phyloP scores from a whole-genome alignment of 1,140 invertebrate species.

The Hyposmocoma kahamanoa region DNA sequence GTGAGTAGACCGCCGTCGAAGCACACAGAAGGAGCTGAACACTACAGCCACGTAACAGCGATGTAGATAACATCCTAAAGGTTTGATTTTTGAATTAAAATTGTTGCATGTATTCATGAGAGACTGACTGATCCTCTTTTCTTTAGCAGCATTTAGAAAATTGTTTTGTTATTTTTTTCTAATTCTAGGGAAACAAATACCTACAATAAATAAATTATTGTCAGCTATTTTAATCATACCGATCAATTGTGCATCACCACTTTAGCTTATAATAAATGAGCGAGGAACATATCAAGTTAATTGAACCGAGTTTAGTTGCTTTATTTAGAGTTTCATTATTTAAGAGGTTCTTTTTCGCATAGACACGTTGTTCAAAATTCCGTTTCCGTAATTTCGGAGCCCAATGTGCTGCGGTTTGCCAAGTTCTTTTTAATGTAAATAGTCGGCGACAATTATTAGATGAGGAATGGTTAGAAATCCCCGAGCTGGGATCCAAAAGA shows the following conservation, averaged over 20 bases:
- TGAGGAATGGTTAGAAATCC: too few species aligned
- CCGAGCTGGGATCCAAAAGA: too few species aligned
- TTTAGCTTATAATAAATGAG: slow-evolving; percentile 42
- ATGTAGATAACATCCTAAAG: slow-evolving; percentile 45
- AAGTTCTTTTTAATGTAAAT: too few species aligned
- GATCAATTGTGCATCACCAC: slow-evolving; percentile 20
- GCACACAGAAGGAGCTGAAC: slow-evolving; percentile 34
- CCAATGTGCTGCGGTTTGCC: slow-evolving; percentile 24
- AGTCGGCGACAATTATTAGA: too few species aligned
- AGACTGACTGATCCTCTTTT: slow-evolving; percentile 65
- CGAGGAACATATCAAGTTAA: slow-evolving; percentile 62
- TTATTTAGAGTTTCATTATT: slow-evolving; percentile 29
- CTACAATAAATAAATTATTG: slow-evolving; percentile 18
- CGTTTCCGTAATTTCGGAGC: slow-evolving; percentile 23
- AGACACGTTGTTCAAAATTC: slow-evolving; percentile 66
- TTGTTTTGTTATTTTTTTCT: slow-evolving; percentile 53
- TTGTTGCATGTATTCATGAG: slow-evolving; percentile 56
- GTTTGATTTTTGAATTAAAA: slow-evolving; percentile 54
- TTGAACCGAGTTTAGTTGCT: slow-evolving; percentile 39
- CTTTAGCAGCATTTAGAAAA: slow-evolving; percentile 68
- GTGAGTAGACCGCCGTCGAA: slow-evolving; percentile 20
- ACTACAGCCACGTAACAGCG: slow-evolving; percentile 18
- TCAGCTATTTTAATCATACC: slow-evolving; percentile 19
- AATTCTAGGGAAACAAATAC: slow-evolving; percentile 27
- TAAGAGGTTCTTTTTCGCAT: slow-evolving; percentile 70